Evolutionary conservation across 2,113 vertebrate genomes (phyloP), one percentile per base, ranked within the genome.

Genomic region (Verasper variegatus): DNA sequence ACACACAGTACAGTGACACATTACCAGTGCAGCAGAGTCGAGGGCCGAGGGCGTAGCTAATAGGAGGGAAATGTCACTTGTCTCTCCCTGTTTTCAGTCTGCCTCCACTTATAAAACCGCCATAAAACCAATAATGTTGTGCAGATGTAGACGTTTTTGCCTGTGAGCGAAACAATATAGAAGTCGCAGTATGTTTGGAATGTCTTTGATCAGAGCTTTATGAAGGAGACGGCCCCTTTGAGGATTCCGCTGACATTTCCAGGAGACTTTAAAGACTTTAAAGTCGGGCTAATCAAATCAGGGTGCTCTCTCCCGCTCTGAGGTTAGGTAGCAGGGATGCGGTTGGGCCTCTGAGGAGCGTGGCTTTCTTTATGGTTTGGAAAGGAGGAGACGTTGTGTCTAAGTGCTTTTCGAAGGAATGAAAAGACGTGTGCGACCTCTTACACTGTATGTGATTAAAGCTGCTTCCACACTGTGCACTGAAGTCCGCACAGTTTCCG

Each of bases 121-220:
- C 82, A 86, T 91, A 89, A 91, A 92, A 77, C 61, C 85, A 84
- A 69, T 87, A 91, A 91, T 89, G 88, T 20, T 52, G 80, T 77
- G 80, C 93, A 94, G 90, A 92, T 94, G 91, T 71, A 74, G 80
- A 83, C 77, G 51, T 56, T 67, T 31, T 59, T 78, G 77, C 68
- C 88, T 69, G 73, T 74, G 82, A 85, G 89, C 86, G 54, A 80
- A 31, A 72, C 82, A 68, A 57, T 75, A 82, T 85, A 70, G 86
- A 73, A 77, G 84, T 83, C 83, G 49, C 92, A 80, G 83, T 83
- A 91, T 86, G 85, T 20, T 0, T 70, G 57, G 93, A 94, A 94
- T 94, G 91, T 76, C 87, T 93, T 94, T 94, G 86, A 95, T 92
- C 86, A 59, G 5, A 35, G 64, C 76, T 91, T 92, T 91, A 91